Conservation (phyloP, 2,797 vertebrate genomes). For the Acestrorhynchus altus region DNA sequence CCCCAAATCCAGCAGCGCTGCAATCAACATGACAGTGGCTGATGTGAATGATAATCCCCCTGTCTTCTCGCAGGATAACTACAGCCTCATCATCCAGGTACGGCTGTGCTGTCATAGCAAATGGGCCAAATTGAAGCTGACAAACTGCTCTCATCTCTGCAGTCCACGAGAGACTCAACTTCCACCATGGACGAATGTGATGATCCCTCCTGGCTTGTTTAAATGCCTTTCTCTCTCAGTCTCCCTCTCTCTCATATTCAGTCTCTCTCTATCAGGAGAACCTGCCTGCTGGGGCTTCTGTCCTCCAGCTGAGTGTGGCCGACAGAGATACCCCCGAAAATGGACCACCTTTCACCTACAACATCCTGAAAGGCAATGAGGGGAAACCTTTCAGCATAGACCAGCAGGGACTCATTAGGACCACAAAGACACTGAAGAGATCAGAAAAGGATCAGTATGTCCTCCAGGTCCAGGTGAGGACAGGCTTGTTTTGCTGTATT, state of each 20-base stretch:
- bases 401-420: conserved; percentile 76
- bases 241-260: conserved; percentile 1
- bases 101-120: conserved; percentile 13
- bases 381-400: conserved; percentile 75
- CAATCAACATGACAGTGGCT: conserved; percentile 84
- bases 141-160: neutral
- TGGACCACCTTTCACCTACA: conserved; percentile 83
- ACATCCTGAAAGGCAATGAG: conserved; percentile 78
- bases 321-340: conserved; percentile 86
- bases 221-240: conserved; percentile 20
- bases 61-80: conserved; percentile 81
- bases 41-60: conserved; percentile 88
- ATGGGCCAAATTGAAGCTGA: conserved; percentile 21
- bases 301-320: conserved; percentile 80
- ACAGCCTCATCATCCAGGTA: conserved; percentile 86
- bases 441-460: conserved; percentile 76
- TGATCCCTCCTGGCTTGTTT: conserved; percentile 24
- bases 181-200: conserved; percentile 3
- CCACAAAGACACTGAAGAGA: conserved; percentile 67
- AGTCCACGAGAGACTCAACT: neutral
- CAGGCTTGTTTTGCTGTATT: neutral
- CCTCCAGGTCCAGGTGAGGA: conserved; percentile 80
- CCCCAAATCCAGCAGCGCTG: conserved; percentile 75
- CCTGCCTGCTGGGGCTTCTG: conserved; percentile 77
- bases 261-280: conserved; percentile 75